Evolutionary conservation across 1,140 invertebrate genomes (phyloP).

Genomic region (Conus betulinus): DNA sequence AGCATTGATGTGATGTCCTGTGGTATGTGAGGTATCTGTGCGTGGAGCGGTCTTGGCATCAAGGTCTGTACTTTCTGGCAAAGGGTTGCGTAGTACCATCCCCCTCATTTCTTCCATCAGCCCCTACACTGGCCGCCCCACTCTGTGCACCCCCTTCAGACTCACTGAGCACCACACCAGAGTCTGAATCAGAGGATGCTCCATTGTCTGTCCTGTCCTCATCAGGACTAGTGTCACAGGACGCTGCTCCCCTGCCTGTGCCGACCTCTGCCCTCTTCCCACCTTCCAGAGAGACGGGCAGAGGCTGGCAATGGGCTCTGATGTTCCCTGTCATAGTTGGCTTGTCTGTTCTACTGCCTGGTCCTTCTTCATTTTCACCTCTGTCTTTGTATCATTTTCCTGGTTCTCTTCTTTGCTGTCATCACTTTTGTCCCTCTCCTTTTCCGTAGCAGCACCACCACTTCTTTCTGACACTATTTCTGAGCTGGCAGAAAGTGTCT

Average conservation of each 20-base stretch:
- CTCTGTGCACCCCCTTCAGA: conserved; percentile 32
- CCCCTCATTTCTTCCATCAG: background rate
- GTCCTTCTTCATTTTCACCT: background rate
- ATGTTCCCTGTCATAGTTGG: background rate
- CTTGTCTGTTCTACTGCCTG: background rate
- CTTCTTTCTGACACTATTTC: no score
- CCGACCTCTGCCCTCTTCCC: background rate
- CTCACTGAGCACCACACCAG: conserved; percentile 40
- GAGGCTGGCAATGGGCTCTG: no score
- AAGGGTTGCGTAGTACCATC: background rate
- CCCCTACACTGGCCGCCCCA: background rate
- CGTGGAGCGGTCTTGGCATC: no score
- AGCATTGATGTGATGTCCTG: no score
- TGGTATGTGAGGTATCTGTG: no score
- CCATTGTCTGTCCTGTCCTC: conserved; percentile 40
- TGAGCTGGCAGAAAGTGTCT: background rate
- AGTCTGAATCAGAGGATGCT: conserved; percentile 50
- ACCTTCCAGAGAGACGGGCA: background rate
- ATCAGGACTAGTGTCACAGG: background rate
- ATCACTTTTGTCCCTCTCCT: background rate
- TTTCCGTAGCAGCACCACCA: background rate
- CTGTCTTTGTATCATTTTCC: background rate
- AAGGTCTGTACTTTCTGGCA: no score
- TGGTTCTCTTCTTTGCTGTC: background rate
- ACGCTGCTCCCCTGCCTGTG: background rate